Conservation (phyloP, 1,140 invertebrate species). For the Alviniconcha marisindica region DNA sequence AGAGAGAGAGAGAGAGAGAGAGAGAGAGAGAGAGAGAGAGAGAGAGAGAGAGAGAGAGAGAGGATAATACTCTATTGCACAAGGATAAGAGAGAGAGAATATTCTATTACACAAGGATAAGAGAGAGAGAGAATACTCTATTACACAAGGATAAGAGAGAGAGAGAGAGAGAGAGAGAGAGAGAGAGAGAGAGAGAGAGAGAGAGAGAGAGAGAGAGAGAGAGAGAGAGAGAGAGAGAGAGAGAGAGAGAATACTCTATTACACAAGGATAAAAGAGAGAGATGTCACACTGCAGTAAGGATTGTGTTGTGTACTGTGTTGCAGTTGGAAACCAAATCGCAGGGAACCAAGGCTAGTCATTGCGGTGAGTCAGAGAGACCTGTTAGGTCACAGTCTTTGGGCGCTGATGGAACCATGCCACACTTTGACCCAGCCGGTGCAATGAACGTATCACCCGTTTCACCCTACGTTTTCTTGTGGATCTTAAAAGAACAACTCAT, state of each 20-base stretch:
- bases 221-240: slow-evolving; percentile 26
- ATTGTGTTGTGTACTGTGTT: too few species aligned
- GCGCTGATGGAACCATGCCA: too few species aligned
- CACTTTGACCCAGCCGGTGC: too few species aligned
- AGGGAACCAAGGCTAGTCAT: neutral
- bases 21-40: too few species aligned
- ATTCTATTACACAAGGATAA: neutral
- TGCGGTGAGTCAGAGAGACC: neutral
- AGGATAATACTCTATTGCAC: neutral
- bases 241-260: neutral
- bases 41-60: neutral
- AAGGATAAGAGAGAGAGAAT: neutral
- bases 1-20: too few species aligned
- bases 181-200: neutral
- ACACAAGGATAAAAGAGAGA: neutral
- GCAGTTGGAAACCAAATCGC: neutral
- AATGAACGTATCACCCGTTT: too few species aligned
- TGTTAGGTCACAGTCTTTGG: too few species aligned
- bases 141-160: neutral
- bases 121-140: neutral
- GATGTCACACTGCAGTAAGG: neutral
- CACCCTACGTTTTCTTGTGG: too few species aligned
- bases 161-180: neutral
- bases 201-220: neutral
- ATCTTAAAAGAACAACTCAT: too few species aligned